These are phyloP conservation scores for Drosophila algonquin DNA, from an alignment of 2,888 invertebrate genomes.

Conservation along the genomic window DNA sequence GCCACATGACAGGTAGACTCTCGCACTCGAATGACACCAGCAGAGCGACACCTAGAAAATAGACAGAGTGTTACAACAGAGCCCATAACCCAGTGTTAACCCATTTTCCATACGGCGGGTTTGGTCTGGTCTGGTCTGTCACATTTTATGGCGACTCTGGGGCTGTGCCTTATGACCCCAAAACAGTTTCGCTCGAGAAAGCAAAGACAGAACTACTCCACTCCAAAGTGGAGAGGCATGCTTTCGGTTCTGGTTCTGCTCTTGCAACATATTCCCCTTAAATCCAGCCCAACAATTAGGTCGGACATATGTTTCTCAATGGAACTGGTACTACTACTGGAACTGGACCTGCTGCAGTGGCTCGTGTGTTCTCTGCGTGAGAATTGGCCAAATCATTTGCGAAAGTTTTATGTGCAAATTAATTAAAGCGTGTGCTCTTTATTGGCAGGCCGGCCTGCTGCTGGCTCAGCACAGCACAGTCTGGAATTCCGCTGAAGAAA, in stretches of 20 bases:
- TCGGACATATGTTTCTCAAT: conserved; percentile 55
- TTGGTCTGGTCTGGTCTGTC: conserved; percentile 29
- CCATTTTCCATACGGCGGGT: conserved; percentile 54
- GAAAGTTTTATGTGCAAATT: conserved; percentile 73
- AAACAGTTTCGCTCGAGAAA: conserved; percentile 75
- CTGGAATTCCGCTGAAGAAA: conserved; percentile 62
- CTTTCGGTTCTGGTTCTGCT: conserved; percentile 29
- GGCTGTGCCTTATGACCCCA: conserved; percentile 69
- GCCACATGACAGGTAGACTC: conserved; percentile 56
- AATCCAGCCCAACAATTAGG: conserved; percentile 19
- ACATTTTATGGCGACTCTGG: conserved; percentile 34
- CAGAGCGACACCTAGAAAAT: conserved; percentile 63
- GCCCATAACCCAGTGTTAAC: conserved; percentile 40
- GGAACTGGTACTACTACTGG: conserved; percentile 43
- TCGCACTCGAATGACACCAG: conserved; percentile 36
- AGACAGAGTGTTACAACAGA: conserved; percentile 62
- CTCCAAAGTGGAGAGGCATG: conserved; percentile 6
- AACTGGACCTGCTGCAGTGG: background rate
- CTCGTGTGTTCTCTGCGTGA: conserved; percentile 44
- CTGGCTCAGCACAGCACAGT: conserved; percentile 38
- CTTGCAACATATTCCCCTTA: conserved; percentile 44
- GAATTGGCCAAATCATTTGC: conserved; percentile 49
- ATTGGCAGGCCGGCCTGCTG: conserved; percentile 47
- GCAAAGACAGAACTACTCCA: conserved; percentile 33
- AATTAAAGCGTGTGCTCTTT: conserved; percentile 57